Evolutionary conservation across 2,888 invertebrate species (phyloP).

Genomic region (Limnephilus lunatus): DNA sequence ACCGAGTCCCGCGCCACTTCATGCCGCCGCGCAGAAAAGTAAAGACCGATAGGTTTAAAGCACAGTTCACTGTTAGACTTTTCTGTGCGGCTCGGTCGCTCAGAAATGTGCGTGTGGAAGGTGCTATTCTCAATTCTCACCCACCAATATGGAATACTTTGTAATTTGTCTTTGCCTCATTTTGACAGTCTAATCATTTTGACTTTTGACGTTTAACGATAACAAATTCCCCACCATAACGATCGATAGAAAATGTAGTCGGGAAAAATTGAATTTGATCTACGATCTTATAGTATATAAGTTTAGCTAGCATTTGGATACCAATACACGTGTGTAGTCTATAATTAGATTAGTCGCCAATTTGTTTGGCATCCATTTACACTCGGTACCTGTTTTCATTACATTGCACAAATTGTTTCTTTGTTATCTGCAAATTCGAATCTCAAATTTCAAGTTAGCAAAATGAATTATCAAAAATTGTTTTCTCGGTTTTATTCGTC

Average conservation of each 20-base stretch:
- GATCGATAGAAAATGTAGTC: slow-evolving; percentile 48
- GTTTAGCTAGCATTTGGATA: slow-evolving; percentile 35
- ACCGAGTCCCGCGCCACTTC: no score
- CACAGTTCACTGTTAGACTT: no score
- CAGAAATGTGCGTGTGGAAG: no score
- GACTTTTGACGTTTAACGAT: slow-evolving; percentile 56
- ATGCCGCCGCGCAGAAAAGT: no score
- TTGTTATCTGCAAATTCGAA: slow-evolving; percentile 47
- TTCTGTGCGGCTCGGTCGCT: no score
- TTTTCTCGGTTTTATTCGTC: slow-evolving; percentile 64
- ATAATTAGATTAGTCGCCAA: slow-evolving; percentile 59
- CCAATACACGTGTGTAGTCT: slow-evolving; percentile 38
- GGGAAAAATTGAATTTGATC: slow-evolving; percentile 10
- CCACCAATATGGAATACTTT: neutral
- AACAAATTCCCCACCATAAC: slow-evolving; percentile 20
- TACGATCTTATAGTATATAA: slow-evolving; percentile 49
- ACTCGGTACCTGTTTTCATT: slow-evolving; percentile 17
- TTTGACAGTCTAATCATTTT: slow-evolving; percentile 55
- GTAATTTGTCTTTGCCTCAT: slow-evolving; percentile 35
- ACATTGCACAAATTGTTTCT: slow-evolving; percentile 3
- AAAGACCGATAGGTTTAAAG: no score
- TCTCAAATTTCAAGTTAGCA: slow-evolving; percentile 36
- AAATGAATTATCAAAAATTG: slow-evolving; percentile 65
- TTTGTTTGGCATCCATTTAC: slow-evolving; percentile 45
- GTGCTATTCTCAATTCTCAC: no score